These are phyloP conservation scores for Amblyraja radiata DNA, from an alignment of 2,797 vertebrate genomes.

Conservation along the genomic window DNA sequence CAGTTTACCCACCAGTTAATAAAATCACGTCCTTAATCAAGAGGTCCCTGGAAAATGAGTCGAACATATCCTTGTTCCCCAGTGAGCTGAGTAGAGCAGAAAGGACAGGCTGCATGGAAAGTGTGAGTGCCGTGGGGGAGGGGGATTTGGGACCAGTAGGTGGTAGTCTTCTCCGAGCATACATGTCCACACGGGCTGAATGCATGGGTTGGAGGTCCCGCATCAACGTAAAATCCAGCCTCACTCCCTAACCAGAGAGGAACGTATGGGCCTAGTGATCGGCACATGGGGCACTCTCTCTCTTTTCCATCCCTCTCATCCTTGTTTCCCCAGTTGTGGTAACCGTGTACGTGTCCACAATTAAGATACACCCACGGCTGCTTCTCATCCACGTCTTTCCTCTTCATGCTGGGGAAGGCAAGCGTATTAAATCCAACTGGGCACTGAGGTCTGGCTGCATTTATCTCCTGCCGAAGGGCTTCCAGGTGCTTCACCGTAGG, in stretches of 20 bases:
- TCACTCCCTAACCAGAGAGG: constrained; percentile 95
- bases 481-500: constrained; percentile 94
- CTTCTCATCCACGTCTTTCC: constrained; percentile 93
- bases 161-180: constrained; percentile 91
- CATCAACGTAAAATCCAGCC: constrained; percentile 90
- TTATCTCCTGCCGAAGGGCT: constrained; percentile 92
- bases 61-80: constrained; percentile 88
- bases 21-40: constrained; percentile 67
- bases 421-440: constrained; percentile 98
- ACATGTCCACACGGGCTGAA: constrained; percentile 93
- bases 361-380: constrained; percentile 96
- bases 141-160: constrained; percentile 94
- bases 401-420: constrained; percentile 95
- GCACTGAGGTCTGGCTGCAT: constrained; percentile 89
- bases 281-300: constrained; percentile 94
- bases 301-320: constrained; percentile 76
- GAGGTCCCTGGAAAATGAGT: constrained; percentile 97
- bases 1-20: constrained; percentile 13
- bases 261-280: constrained; percentile 86
- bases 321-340: constrained; percentile 94
- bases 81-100: constrained; percentile 87
- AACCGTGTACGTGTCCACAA: constrained; percentile 93
- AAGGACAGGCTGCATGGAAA: constrained; percentile 93
- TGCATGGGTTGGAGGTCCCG: constrained; percentile 87
- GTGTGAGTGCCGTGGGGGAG: constrained; percentile 96